These are phyloP conservation scores for Yasuhikotakia modesta DNA, from an alignment of 2,797 vertebrate genomes.

Conservation along the genomic window DNA sequence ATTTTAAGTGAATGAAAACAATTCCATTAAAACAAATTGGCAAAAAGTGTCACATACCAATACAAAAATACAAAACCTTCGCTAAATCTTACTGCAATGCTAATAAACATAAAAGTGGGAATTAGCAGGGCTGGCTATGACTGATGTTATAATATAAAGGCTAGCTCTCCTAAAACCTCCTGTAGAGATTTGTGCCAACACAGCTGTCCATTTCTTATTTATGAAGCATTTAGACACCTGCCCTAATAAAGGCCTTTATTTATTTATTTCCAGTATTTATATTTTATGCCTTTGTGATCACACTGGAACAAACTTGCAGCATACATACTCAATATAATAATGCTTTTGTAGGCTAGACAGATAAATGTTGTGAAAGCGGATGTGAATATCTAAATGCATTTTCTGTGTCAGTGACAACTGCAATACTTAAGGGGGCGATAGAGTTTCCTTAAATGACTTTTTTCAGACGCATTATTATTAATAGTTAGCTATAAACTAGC, in stretches of 20 bases:
- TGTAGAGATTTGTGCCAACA: not conserved
- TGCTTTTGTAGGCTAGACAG: not conserved
- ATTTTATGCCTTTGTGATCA: not conserved
- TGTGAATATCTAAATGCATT: not conserved
- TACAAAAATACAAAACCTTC: not conserved
- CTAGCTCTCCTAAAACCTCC: not conserved
- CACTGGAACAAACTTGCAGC: not conserved
- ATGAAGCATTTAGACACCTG: not conserved
- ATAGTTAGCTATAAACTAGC: not conserved
- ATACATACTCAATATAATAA: not conserved
- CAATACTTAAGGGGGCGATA: not conserved
- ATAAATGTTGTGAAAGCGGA: too few relatives aligned
- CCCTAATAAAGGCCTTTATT: not conserved
- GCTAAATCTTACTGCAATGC: not conserved
- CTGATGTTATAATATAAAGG: not conserved
- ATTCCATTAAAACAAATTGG: too few relatives aligned
- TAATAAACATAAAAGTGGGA: not conserved
- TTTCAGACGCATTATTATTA: not conserved
- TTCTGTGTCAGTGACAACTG: not conserved
- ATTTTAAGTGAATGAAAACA: too few relatives aligned
- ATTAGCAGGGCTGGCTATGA: not conserved
- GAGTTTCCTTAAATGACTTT: not conserved
- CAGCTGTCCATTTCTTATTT: constrained; percentile 1
- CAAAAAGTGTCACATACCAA: too few relatives aligned
- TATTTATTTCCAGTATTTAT: not conserved